phyloP scores from a whole-genome alignment of 2,113 vertebrate genomes.

The Alethe diademata region DNA sequence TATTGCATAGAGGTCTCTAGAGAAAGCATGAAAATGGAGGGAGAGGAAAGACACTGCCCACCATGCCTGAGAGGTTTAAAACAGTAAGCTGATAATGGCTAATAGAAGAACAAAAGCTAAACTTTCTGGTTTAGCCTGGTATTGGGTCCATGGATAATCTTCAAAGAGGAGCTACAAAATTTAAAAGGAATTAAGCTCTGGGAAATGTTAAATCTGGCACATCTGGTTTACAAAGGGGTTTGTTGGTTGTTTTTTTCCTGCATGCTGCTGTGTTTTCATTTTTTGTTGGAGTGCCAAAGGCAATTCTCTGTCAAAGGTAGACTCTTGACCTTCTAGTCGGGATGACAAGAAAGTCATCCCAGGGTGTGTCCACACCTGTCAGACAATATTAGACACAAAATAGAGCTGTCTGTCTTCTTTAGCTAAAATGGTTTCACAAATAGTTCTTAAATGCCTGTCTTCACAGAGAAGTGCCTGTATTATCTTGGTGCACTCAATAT shows the following conservation, averaged over 20 bases:
- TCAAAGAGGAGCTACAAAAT: conserved; percentile 29
- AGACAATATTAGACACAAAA: conserved; percentile 1
- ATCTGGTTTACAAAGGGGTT: neutral
- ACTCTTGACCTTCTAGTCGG: conserved; percentile 12
- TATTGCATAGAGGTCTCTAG: neutral
- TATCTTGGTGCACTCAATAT: neutral
- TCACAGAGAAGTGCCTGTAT: neutral
- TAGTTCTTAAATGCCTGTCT: conserved; percentile 30
- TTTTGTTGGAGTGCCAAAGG: neutral
- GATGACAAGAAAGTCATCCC: conserved; percentile 25
- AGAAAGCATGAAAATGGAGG: neutral
- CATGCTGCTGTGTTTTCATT: neutral
- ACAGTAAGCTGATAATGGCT: neutral
- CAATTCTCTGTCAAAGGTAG: conserved; percentile 18
- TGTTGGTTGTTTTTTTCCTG: neutral
- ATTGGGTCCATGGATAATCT: neutral
- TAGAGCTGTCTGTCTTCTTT: conserved; percentile 49
- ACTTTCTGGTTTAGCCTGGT: conserved; percentile 17
- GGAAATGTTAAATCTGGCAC: conserved; percentile 10
- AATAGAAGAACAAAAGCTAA: neutral
- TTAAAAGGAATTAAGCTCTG: conserved; percentile 5
- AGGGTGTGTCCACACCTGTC: conserved; percentile 40
- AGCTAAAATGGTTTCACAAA: conserved; percentile 32
- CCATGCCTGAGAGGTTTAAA: neutral
- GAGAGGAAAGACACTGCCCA: neutral